Evolutionary conservation across 2,888 invertebrate species (phyloP).

Genomic region (Didymodactylos carnosus): DNA sequence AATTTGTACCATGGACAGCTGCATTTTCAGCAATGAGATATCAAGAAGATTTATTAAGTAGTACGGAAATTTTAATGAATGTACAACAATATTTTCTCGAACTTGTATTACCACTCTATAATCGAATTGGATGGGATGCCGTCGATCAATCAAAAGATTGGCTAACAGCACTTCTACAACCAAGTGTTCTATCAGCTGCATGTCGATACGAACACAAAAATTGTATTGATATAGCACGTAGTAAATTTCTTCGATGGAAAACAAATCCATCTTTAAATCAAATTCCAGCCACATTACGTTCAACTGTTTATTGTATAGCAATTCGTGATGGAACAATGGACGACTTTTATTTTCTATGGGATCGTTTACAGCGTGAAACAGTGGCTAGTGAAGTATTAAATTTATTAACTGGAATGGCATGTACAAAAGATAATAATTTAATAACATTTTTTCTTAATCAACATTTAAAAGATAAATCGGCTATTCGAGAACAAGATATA

Average conservation of each 20-base stretch:
- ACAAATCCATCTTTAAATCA: neutral
- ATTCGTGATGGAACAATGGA: neutral
- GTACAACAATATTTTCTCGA: neutral
- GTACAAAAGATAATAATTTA: conserved; percentile 1
- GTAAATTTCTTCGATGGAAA: neutral
- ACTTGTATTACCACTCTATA: conserved; percentile 3
- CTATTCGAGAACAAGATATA: conserved; percentile 7
- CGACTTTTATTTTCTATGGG: conserved; percentile 5
- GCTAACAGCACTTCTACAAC: neutral
- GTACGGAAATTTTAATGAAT: neutral
- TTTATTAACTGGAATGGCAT: neutral
- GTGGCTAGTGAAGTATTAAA: neutral
- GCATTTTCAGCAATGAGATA: conserved; percentile 32
- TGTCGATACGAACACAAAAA: neutral
- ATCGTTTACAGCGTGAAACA: neutral
- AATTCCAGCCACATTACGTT: conserved; percentile 4
- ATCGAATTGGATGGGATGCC: neutral
- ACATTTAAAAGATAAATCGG: neutral
- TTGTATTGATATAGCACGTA: neutral
- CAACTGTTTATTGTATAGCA: conserved; percentile 4
- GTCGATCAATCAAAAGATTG: neutral
- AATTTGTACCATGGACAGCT: conserved; percentile 65
- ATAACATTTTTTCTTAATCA: conserved; percentile 1
- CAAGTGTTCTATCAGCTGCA: neutral
- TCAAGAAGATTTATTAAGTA: neutral